A percentile compares a stretch with the other conserved stretches of the same genome.
phyloP scores from a whole-genome alignment of 2,888 invertebrate genomes.

The Ormyrus rosae region DNA sequence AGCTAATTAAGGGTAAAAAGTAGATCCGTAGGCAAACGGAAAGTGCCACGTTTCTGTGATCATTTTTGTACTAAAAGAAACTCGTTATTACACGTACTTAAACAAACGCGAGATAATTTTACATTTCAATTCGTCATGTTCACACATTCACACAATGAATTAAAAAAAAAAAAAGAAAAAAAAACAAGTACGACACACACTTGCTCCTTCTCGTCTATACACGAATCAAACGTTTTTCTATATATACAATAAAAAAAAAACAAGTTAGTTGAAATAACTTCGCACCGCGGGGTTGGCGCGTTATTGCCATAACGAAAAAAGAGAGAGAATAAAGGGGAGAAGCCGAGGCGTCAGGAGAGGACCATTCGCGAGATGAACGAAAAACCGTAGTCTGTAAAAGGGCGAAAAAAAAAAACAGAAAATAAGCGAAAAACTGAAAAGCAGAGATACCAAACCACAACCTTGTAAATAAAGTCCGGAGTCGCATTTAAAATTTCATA shows the following conservation, averaged over 20 bases:
- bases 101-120: conserved; percentile 54
- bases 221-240: conserved; percentile 55
- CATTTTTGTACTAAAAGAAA: conserved; percentile 55
- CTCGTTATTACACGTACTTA: conserved; percentile 50
- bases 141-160: conserved; percentile 29
- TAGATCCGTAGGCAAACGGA: conserved; percentile 55
- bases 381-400: conserved; percentile 56
- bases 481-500: conserved; percentile 50
- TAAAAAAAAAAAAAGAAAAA: conserved; percentile 1
- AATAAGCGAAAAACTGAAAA: conserved; percentile 9
- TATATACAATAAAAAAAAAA: conserved; percentile 35
- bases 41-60: conserved; percentile 59
- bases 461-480: conserved; percentile 51
- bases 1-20: conserved; percentile 47
- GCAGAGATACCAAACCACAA: conserved; percentile 28
- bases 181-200: conserved; percentile 36
- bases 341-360: conserved; percentile 20
- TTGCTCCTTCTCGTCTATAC: conserved; percentile 49
- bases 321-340: conserved; percentile 10
- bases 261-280: conserved; percentile 10
- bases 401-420: background rate
- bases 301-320: conserved; percentile 22
- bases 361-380: conserved; percentile 60
- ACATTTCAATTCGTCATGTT: conserved; percentile 51
- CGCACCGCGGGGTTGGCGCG: conserved; percentile 23